A percentile compares a stretch with the other conserved stretches of the same genome.
Evolutionary conservation across 2,888 invertebrate species (phyloP).

Genomic region (Agrenia bidenticulata): DNA sequence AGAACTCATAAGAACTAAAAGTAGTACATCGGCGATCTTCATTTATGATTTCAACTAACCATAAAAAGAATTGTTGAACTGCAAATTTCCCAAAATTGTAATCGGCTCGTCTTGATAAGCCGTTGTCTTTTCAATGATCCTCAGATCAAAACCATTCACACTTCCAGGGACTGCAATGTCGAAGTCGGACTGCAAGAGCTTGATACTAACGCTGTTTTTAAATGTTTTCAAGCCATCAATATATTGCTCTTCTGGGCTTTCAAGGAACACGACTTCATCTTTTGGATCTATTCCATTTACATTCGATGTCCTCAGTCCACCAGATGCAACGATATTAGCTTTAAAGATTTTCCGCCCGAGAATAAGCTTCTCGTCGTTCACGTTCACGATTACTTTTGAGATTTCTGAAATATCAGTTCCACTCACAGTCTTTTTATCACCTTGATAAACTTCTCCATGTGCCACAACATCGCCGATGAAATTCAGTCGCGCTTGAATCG

Average conservation of each 20-base stretch:
- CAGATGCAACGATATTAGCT: conserved; percentile 14
- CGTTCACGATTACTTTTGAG: conserved; percentile 23
- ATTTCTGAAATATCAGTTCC: conserved; percentile 33
- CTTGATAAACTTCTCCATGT: conserved; percentile 25
- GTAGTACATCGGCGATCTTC: too few species aligned
- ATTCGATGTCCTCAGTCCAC: conserved; percentile 17
- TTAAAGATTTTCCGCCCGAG: conserved; percentile 35
- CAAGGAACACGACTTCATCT: conserved; percentile 27
- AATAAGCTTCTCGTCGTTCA: conserved; percentile 24
- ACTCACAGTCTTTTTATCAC: conserved; percentile 27
- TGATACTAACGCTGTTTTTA: not conserved
- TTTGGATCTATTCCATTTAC: conserved; percentile 33
- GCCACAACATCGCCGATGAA: conserved; percentile 24
- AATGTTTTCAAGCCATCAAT: conserved; percentile 23
- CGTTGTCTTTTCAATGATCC: conserved; percentile 22
- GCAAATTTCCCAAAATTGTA: conserved; percentile 25
- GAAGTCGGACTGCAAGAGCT: conserved; percentile 12
- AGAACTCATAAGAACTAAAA: too few species aligned
- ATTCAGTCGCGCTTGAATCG: conserved; percentile 10
- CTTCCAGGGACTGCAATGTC: conserved; percentile 22
- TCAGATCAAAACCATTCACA: conserved; percentile 23
- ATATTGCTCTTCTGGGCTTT: conserved; percentile 11
- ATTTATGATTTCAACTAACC: too few species aligned
- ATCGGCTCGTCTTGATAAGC: conserved; percentile 31
- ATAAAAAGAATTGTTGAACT: conserved; percentile 17